Conservation (phyloP, 2,797 vertebrate species). For the Otolemur crassicaudatus region DNA sequence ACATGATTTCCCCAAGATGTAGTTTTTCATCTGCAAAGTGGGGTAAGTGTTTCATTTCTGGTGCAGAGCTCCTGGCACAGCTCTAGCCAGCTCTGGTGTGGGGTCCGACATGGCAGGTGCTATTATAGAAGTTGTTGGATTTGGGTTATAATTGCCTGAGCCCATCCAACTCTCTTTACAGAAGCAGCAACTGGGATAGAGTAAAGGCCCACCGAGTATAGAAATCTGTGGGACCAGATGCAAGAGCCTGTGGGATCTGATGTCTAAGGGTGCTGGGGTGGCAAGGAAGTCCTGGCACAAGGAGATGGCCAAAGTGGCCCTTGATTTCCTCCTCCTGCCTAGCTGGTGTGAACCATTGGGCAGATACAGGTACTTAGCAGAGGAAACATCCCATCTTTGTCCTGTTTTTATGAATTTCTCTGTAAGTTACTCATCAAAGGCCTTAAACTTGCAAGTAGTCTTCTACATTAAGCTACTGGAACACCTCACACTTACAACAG, state of each 20-base stretch:
- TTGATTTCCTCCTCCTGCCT: not conserved
- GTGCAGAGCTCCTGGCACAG: not conserved
- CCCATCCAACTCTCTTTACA: no score
- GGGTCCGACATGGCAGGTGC: not conserved
- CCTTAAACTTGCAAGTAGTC: not conserved
- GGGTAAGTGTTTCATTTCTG: not conserved
- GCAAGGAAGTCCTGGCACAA: not conserved
- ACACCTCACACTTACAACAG: not conserved
- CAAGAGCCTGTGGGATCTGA: not conserved
- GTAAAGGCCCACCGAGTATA: accelerated
- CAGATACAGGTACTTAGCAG: not conserved
- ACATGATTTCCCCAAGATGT: not conserved
- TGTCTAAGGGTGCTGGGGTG: no score
- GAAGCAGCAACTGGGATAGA: not conserved
- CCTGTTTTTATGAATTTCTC: not conserved
- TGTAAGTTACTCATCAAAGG: not conserved
- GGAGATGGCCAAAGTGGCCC: not conserved
- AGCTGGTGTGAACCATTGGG: not conserved
- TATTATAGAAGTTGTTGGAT: not conserved
- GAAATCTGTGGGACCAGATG: accelerated
- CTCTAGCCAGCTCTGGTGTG: not conserved
- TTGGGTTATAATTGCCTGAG: no score
- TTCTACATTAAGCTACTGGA: not conserved
- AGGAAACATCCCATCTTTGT: not conserved
- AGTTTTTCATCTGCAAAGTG: not conserved